Percentiles rank a stretch among this genome's conserved stretches.
These are phyloP conservation scores for Congeria kusceri DNA, from an alignment of 2,888 invertebrate genomes.

Conservation along the genomic window DNA sequence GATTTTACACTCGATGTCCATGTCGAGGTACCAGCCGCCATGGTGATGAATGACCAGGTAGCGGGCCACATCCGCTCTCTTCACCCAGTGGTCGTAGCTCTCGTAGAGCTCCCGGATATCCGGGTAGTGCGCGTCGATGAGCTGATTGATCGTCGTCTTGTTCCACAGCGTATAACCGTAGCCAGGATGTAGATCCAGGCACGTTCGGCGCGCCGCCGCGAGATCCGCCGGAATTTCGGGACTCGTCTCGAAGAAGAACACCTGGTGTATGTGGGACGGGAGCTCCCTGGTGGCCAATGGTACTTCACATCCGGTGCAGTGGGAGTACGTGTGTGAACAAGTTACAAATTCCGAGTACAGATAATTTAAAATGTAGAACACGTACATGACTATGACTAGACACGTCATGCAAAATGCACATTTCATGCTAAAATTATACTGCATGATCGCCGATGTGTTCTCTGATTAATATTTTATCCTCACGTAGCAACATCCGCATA, in stretches of 20 bases:
- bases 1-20: slow-evolving; percentile 29
- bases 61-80: slow-evolving; percentile 29
- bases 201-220: slow-evolving; percentile 13
- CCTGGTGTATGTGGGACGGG: not conserved
- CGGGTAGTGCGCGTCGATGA: slow-evolving; percentile 20
- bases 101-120: slow-evolving; percentile 19
- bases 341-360: too few relatives aligned
- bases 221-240: slow-evolving; percentile 12
- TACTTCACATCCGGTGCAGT: too few relatives aligned
- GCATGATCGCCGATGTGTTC: too few relatives aligned
- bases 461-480: too few relatives aligned
- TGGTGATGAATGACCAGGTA: slow-evolving; percentile 32
- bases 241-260: slow-evolving; percentile 39
- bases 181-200: slow-evolving; percentile 10
- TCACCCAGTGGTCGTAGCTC: slow-evolving; percentile 35
- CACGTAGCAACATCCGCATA: too few relatives aligned
- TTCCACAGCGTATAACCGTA: slow-evolving; percentile 34
- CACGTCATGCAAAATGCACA: too few relatives aligned
- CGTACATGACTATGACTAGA: too few relatives aligned
- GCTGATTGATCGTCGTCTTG: slow-evolving; percentile 23
- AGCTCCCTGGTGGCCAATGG: too few relatives aligned
- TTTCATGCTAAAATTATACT: too few relatives aligned
- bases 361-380: too few relatives aligned
- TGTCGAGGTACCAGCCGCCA: slow-evolving; percentile 42
- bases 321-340: too few relatives aligned